Evolutionary conservation across 2,888 invertebrate genomes (phyloP).

Genomic region (Zelleria hepariella): DNA sequence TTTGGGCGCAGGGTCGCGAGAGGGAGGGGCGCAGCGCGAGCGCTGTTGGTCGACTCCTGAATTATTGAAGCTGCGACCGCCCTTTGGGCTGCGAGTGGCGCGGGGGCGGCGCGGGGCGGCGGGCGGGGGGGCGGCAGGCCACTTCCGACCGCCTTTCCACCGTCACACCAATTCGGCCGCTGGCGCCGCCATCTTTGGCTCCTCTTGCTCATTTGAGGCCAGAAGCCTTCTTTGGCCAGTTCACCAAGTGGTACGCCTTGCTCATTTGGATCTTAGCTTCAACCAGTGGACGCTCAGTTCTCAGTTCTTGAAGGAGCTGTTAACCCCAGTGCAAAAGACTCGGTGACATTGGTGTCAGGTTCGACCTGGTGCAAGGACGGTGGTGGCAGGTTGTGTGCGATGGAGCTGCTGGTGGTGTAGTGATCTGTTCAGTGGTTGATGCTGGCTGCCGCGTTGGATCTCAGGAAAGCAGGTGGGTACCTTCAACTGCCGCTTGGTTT

Average conservation of each 20-base stretch:
- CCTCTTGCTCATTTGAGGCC: slow-evolving; percentile 10
- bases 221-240: background rate
- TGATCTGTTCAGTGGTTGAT: background rate
- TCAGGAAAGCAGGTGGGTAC: background rate
- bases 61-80: slow-evolving; percentile 62
- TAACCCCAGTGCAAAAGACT: too few species aligned
- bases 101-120: slow-evolving; percentile 15
- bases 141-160: slow-evolving; percentile 54
- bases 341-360: too few species aligned
- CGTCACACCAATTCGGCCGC: slow-evolving; percentile 55
- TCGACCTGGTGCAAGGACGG: too few species aligned
- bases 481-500: too few species aligned
- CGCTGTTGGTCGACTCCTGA: slow-evolving; percentile 46
- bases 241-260: background rate
- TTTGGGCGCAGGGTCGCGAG: slow-evolving; percentile 22
- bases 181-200: slow-evolving; percentile 29
- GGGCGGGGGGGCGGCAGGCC: slow-evolving; percentile 21
- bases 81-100: slow-evolving; percentile 55
- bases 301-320: too few species aligned
- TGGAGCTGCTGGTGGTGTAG: too few species aligned
- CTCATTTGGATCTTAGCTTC: background rate
- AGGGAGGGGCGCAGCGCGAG: slow-evolving; percentile 38
- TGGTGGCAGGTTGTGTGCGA: background rate
- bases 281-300: too few species aligned
- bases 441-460: background rate